Evolutionary conservation across 2,797 vertebrate species (phyloP).

Genomic region (Peromyscus melanophrys): DNA sequence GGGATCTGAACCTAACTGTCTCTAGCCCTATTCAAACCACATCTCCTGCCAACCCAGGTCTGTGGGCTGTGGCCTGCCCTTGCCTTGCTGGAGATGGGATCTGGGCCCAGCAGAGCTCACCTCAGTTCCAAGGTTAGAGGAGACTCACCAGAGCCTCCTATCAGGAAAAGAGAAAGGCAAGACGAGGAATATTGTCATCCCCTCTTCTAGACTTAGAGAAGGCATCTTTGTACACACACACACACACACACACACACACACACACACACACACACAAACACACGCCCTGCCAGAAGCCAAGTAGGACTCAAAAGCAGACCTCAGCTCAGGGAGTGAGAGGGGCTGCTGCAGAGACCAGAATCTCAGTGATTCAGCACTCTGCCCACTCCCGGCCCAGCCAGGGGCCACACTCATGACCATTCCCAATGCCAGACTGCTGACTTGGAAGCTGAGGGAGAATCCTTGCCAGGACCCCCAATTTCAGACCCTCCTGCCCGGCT

Average conservation of each 20-base stretch:
- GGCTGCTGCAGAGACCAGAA: conserved; percentile 52
- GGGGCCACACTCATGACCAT: conserved; percentile 59
- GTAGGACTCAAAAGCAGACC: background rate
- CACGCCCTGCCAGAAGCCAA: conserved; percentile 1
- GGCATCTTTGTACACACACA: background rate
- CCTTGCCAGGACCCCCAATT: conserved; percentile 42
- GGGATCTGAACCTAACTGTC: background rate
- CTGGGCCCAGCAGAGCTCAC: background rate
- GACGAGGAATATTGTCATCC: conserved; percentile 3
- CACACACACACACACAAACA: background rate
- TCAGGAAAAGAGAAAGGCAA: conserved; percentile 33
- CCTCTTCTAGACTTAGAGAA: background rate
- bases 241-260: conserved; percentile 16
- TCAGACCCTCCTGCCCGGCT: background rate
- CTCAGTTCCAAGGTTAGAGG: conserved; percentile 54
- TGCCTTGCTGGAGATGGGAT: background rate
- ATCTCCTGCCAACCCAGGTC: background rate
- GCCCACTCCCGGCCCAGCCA: conserved; percentile 70
- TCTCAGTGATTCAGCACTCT: conserved; percentile 91
- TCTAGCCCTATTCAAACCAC: background rate
- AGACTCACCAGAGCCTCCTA: conserved; percentile 4
- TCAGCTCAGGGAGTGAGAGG: conserved; percentile 41
- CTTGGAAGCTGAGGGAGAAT: conserved; percentile 19
- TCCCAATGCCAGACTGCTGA: conserved; percentile 65
- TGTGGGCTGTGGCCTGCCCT: background rate